Base-by-base conservation (phyloP, 2,797 vertebrate genomes). In the Sebastes cheni region DNA sequence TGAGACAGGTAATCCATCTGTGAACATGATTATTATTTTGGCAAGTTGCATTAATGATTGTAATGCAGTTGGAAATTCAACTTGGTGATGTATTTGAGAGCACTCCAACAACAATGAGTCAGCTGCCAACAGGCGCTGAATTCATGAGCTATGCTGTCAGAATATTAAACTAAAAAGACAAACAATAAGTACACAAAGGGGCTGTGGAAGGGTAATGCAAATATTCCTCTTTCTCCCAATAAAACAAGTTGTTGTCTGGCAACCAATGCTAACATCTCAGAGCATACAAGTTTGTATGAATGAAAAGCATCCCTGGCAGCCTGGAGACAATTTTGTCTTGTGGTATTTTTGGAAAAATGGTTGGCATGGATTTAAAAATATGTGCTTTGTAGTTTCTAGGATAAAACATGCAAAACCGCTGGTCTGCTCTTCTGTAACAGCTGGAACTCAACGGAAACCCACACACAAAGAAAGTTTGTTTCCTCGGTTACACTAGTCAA, bases 391-490 rank as follows among this genome's bases (percentile, higher is more conserved):
- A 52, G 50, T 60, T 46, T 59, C 2, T 29, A 3, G 27, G n/a
- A 65, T 59, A 54, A 67, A 79, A 69, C 34, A 13, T 27, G 7
- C 50, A 42, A 86, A 83, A 67, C 32, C 50, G 30, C 39, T 78
- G n/a, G 42, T 67, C n/a, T 30, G 29, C 6, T 55, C 22, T 71
- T 46, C 13, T 27, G 46, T 58, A 60, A 56, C 23, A 59, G 42
- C 18, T 61, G 62, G 18, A 55, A 34, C 22, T 46, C 22, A 73
- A 30, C 2, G 4, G 11, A 65, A 67, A 30, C 46, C 46, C 46
- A 23, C 29, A 67, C 32, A 67, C 46, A 73, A 61, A 42, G 34
- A 70, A 29, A 61, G 5, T 16, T 46, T 72, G 54, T 76, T 75
- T 80, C 20, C 12, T 60, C 2, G 0, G 65, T 23, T 36, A 73